A percentile compares a stretch with the other conserved stretches of the same genome.
Evolutionary conservation across 2,113 vertebrate genomes (phyloP).

Genomic region (Silurus meridionalis): DNA sequence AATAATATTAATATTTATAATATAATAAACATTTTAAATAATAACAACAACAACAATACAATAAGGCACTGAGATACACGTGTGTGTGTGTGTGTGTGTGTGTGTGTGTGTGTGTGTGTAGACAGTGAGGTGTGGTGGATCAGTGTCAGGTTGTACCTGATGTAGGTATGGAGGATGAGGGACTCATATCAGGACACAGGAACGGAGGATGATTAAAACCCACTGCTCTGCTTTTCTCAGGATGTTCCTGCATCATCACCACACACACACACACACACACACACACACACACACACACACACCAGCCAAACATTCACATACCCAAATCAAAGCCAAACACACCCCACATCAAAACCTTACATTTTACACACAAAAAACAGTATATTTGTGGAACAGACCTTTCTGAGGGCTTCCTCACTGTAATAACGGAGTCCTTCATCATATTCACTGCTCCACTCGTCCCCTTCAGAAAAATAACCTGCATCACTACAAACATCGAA

Average conservation of each 20-base stretch:
- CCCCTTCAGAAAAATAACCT: constrained; percentile 57
- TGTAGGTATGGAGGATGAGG: constrained; percentile 68
- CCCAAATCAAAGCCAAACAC: no score
- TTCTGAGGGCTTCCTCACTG: constrained; percentile 66
- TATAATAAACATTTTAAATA: no score
- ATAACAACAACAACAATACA: no score
- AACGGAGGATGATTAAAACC: constrained; percentile 67
- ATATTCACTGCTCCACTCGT: constrained; percentile 72
- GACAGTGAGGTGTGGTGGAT: no score
- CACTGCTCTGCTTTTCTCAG: constrained; percentile 67
- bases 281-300: no score
- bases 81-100: no score
- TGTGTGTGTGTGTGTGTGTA: no score
- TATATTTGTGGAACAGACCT: constrained; percentile 59
- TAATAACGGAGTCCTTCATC: constrained; percentile 70
- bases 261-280: no score
- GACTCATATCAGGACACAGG: constrained; percentile 74
- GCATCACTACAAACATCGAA: not conserved
- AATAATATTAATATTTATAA: no score
- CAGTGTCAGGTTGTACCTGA: constrained; percentile 63
- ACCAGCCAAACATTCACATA: no score
- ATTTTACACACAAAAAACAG: not conserved
- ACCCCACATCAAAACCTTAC: no score
- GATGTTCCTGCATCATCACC: constrained; percentile 65
- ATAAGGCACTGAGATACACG: no score